These are phyloP conservation scores for Limnephilus marmoratus DNA, from an alignment of 2,888 invertebrate species.

Conservation along the genomic window DNA sequence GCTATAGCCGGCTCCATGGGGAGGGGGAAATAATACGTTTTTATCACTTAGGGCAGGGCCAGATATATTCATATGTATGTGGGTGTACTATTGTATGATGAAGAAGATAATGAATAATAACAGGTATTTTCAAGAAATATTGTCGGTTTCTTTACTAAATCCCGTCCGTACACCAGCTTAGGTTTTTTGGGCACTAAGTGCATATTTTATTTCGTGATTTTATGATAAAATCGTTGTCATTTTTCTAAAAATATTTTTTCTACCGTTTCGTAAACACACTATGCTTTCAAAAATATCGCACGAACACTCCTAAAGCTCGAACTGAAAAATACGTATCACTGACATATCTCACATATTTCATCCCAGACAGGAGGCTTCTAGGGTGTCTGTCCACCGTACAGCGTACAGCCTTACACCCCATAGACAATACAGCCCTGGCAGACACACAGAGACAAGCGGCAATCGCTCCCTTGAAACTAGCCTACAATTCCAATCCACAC, in stretches of 20 bases:
- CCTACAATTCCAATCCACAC: not conserved
- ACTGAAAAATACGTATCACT: constrained; percentile 43
- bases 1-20: too few species aligned
- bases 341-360: constrained; percentile 44
- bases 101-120: too few species aligned
- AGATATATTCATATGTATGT: too few species aligned
- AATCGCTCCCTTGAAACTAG: constrained; percentile 30
- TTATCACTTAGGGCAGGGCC: too few species aligned
- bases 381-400: constrained; percentile 45
- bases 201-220: too few species aligned
- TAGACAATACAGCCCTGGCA: not conserved
- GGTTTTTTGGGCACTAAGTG: too few species aligned
- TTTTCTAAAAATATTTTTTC: not conserved
- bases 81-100: too few species aligned
- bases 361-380: constrained; percentile 46
- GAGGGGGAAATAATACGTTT: too few species aligned
- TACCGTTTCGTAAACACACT: not conserved
- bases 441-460: not conserved
- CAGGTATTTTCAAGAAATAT: too few species aligned
- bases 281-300: not conserved
- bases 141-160: too few species aligned
- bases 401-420: not conserved
- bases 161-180: too few species aligned
- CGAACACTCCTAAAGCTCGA: not conserved
- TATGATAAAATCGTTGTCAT: too few species aligned